phyloP scores from a whole-genome alignment of 2,113 vertebrate species.

The Greenwoodochromis staneri region DNA sequence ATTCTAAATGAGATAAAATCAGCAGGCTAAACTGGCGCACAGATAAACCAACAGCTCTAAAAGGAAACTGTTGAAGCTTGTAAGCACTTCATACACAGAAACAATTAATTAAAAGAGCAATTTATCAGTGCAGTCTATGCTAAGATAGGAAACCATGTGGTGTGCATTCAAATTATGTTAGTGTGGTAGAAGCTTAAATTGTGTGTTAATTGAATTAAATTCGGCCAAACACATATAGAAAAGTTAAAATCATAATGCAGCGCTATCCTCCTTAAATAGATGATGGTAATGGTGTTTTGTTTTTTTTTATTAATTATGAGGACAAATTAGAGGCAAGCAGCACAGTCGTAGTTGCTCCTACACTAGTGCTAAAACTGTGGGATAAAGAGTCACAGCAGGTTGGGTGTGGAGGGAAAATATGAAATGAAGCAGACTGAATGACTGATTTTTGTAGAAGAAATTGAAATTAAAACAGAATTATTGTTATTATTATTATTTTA shows the following conservation, averaged over 20 bases:
- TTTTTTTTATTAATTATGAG: rapidly evolving
- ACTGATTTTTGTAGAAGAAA: background rate
- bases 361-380: background rate
- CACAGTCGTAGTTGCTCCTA: background rate
- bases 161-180: background rate
- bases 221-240: background rate
- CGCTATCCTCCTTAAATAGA: rapidly evolving
- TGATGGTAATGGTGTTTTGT: background rate
- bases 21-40: background rate
- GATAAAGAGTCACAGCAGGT: background rate
- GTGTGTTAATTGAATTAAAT: background rate
- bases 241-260: background rate
- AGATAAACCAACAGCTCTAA: background rate
- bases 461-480: background rate
- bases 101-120: background rate
- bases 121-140: background rate
- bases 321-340: background rate
- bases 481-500: background rate
- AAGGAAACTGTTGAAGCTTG: background rate
- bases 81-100: background rate
- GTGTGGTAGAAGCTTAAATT: background rate
- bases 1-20: background rate
- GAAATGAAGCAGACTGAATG: background rate
- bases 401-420: background rate
- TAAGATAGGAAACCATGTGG: background rate